Evolutionary conservation across 2,113 vertebrate genomes (phyloP).

Genomic region (Onychorhynchus coronatus): DNA sequence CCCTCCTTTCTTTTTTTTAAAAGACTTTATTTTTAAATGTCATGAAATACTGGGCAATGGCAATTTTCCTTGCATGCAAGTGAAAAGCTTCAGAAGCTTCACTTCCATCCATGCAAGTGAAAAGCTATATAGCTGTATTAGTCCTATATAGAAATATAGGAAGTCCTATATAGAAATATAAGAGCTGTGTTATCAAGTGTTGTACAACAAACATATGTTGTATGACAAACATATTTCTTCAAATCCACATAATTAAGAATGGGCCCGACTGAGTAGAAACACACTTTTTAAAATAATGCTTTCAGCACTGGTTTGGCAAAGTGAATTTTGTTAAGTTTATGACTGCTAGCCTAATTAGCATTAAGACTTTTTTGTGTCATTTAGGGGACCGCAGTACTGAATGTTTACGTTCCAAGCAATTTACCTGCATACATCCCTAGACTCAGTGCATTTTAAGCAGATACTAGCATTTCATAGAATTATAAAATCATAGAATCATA

Average conservation of each 20-base stretch:
- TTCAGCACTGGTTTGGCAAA: not conserved
- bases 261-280: not conserved
- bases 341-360: not conserved
- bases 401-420: not conserved
- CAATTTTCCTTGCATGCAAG: not conserved
- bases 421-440: not conserved
- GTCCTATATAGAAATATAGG: not conserved
- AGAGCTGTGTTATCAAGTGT: fast-evolving
- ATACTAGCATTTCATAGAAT: not conserved
- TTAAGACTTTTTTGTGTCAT: not conserved
- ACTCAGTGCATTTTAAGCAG: not conserved
- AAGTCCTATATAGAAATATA: not conserved
- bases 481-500: not conserved
- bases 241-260: not conserved
- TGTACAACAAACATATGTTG: too few relatives aligned
- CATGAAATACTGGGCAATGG: not conserved
- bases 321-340: not conserved
- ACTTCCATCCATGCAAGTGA: not conserved
- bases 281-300: not conserved
- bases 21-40: not conserved
- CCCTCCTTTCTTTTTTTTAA: not conserved
- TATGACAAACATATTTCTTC: not conserved
- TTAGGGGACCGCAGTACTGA: not conserved
- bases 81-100: too few relatives aligned
- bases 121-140: not conserved